These are phyloP conservation scores for Rhagologus leucostigma DNA, from an alignment of 2,113 vertebrate genomes.

Conservation along the genomic window DNA sequence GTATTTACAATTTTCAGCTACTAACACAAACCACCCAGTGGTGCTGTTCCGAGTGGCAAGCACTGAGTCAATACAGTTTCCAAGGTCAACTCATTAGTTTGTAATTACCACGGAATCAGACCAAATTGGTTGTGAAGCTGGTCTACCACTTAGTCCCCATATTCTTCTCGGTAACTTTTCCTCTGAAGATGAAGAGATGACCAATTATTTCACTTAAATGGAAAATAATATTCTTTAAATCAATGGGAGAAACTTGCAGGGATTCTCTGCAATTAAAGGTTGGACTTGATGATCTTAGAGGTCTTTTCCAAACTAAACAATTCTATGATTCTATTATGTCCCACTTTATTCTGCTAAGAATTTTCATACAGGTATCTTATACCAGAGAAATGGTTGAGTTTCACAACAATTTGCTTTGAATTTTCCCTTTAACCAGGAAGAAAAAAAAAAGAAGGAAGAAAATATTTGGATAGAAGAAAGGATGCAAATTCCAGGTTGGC, in stretches of 20 bases:
- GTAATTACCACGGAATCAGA: not conserved
- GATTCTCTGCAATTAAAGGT: not conserved
- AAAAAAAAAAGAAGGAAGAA: not conserved
- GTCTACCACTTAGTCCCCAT: not conserved
- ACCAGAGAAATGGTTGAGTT: not conserved
- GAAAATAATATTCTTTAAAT: not conserved
- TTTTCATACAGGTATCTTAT: not conserved
- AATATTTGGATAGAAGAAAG: not conserved
- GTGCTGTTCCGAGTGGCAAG: not conserved
- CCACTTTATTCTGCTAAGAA: not conserved
- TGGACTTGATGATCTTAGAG: not conserved
- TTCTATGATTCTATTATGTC: not conserved
- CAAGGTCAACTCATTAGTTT: not conserved
- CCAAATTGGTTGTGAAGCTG: not conserved
- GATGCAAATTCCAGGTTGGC: not conserved
- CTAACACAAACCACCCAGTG: not conserved
- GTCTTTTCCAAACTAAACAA: not conserved
- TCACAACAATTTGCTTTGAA: not conserved
- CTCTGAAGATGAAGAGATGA: not conserved
- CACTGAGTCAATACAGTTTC: not conserved
- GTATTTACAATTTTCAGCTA: not conserved
- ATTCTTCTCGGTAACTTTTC: not conserved
- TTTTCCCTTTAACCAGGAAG: not conserved
- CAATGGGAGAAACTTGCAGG: not conserved
- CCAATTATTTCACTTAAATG: not conserved